Evolutionary conservation across 2,888 invertebrate species (phyloP), one percentile per base, ranked within the genome.

Genomic region (Nemotelus nigrinus): DNA sequence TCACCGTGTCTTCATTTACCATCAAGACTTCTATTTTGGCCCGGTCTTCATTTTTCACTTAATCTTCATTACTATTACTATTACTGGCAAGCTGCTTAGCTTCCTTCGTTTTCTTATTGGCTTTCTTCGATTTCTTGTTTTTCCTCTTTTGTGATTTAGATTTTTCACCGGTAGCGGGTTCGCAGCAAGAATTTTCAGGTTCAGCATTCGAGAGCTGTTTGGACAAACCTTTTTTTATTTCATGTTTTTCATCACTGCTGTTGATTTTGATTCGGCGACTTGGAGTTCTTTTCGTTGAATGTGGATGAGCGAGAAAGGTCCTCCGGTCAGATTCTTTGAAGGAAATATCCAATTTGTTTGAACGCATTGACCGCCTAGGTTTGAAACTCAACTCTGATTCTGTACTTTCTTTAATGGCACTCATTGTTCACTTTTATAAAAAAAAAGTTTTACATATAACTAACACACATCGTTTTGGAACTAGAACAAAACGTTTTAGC

Each of bases 341-440:
- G 45, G 72, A 72, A 7, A 72, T 72, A 5, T 72, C 74, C 60
- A 60, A 60, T 55, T 53, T 53, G 48, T 39, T 72, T 3, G 39
- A 47, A 4, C 74, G 74, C 2, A 48, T 10, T 63, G 74, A 74
- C 10, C 74, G 60, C 25, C 74, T 45, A 8, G 74, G 74, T 8
- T 60, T 74, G 72, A 55, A 71, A 10, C 7, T 25, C 3, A 25
- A 58, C 5, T 47, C 58, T 8, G 72, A 25, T n/a, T 6, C 41
- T 10, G 79, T 79, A 77, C 79, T 79, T 79, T 78, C 77, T 63
- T 78, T 77, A 80, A 77, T 79, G 79, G 79, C 80, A 79, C 79
- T 80, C 80, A 81, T 81, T 77, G 25, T 79, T 80, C 77, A 79
- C 64, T 77, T 71, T 77, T 76, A 68, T n/a, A 25, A 25, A 25